phyloP scores from a whole-genome alignment of 1,140 invertebrate genomes.

The Bombus affinis region DNA sequence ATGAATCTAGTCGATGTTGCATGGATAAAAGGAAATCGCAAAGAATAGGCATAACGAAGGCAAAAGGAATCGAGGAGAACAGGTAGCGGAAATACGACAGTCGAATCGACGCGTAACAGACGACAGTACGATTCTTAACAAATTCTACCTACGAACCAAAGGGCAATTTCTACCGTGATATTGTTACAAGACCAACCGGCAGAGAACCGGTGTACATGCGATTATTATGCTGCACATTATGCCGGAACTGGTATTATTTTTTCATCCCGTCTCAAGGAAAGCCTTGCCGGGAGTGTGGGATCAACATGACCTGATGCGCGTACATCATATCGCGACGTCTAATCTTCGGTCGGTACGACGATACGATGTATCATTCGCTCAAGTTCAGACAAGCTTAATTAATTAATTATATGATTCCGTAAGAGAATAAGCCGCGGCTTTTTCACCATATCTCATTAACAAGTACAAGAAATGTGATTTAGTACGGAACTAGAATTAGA shows the following conservation, averaged over 20 bases:
- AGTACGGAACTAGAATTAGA: neutral
- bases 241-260: conserved; percentile 40
- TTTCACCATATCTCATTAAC: too few species aligned
- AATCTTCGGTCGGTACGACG: conserved; percentile 11
- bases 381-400: conserved; percentile 6
- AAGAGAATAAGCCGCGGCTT: neutral
- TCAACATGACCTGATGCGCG: conserved; percentile 56
- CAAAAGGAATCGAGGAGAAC: conserved; percentile 16
- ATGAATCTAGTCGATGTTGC: conserved; percentile 51
- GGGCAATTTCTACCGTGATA: conserved; percentile 36
- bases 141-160: conserved; percentile 1
- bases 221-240: conserved; percentile 57
- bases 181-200: conserved; percentile 39
- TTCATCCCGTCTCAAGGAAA: conserved; percentile 29
- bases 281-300: conserved; percentile 62
- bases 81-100: conserved; percentile 25
- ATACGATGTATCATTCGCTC: conserved; percentile 34
- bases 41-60: conserved; percentile 22
- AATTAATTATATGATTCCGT: neutral
- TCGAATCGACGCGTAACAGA: neutral
- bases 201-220: conserved; percentile 43
- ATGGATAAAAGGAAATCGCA: conserved; percentile 32
- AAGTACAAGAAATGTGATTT: neutral
- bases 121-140: conserved; percentile 22
- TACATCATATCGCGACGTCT: conserved; percentile 30